phyloP scores from a whole-genome alignment of 2,797 vertebrate genomes.

The Tinamus major region DNA sequence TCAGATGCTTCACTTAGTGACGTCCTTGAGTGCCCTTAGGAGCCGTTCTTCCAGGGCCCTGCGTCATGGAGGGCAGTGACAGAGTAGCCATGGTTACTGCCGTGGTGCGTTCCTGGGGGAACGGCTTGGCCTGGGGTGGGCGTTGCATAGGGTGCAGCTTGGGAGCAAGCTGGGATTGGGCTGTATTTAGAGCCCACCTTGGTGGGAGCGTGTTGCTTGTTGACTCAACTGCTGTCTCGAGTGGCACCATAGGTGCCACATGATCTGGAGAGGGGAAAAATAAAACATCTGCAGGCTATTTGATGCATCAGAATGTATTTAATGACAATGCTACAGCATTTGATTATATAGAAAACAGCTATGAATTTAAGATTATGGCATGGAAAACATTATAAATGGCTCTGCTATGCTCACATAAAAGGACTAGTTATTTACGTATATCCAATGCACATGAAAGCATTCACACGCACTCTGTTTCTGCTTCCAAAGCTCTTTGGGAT shows the following conservation, averaged over 20 bases:
- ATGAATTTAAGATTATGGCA: neutral
- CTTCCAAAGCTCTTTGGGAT: neutral
- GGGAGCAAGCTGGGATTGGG: neutral
- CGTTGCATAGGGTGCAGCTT: neutral
- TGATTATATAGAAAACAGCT: constrained; percentile 1
- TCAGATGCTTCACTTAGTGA: neutral
- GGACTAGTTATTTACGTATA: neutral
- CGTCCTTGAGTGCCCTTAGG: neutral
- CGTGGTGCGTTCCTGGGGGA: neutral
- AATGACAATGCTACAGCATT: neutral
- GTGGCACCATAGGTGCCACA: neutral
- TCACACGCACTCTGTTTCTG: neutral
- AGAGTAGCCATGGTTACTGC: neutral
- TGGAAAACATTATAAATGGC: neutral
- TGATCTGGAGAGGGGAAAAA: neutral
- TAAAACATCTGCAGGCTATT: neutral
- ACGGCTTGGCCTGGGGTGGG: fast-evolving
- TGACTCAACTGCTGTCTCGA: neutral
- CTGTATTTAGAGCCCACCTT: neutral
- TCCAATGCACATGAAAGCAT: neutral
- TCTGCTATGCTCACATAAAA: neutral
- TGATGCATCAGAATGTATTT: constrained; percentile 15
- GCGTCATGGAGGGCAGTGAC: neutral
- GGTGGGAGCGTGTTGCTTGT: neutral
- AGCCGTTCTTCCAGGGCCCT: neutral